Evolutionary conservation across 2,113 vertebrate species (phyloP).

Genomic region (Oryzias woworae): DNA sequence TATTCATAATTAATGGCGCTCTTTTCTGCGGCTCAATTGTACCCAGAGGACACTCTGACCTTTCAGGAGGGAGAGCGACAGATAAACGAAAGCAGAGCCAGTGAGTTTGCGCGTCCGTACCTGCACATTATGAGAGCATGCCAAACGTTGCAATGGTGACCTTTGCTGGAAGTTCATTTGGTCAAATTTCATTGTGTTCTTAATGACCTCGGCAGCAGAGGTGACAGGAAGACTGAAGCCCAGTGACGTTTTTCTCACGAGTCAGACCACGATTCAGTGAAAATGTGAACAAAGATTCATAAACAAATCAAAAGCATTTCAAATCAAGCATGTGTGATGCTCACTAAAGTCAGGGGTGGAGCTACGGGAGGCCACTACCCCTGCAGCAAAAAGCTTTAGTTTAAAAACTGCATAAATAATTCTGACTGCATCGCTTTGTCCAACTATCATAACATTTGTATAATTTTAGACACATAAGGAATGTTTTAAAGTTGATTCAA

Average conservation of each 20-base stretch:
- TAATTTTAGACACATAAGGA: no score
- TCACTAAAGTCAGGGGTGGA: no score
- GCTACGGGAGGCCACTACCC: no score
- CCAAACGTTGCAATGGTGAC: neutral
- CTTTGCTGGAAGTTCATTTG: neutral
- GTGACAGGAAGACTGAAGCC: neutral
- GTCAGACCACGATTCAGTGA: neutral
- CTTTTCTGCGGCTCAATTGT: slow-evolving; percentile 18
- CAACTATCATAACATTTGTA: no score
- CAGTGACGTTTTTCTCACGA: neutral
- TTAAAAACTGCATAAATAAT: no score
- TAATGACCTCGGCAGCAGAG: neutral
- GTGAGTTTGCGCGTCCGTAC: neutral
- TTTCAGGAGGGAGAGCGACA: slow-evolving; percentile 16
- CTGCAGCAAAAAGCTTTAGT: no score
- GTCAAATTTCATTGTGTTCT: neutral
- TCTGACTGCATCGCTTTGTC: no score
- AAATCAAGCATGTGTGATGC: no score
- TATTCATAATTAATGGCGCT: slow-evolving; percentile 37
- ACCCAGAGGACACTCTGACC: slow-evolving; percentile 14
- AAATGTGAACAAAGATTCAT: no score
- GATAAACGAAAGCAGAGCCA: neutral
- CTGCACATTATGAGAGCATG: neutral
- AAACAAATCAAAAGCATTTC: no score
- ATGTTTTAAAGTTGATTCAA: no score